Percentiles rank a stretch among this genome's conserved stretches.
Evolutionary conservation across 2,113 vertebrate species (phyloP).

Genomic region (Tachycineta bicolor): DNA sequence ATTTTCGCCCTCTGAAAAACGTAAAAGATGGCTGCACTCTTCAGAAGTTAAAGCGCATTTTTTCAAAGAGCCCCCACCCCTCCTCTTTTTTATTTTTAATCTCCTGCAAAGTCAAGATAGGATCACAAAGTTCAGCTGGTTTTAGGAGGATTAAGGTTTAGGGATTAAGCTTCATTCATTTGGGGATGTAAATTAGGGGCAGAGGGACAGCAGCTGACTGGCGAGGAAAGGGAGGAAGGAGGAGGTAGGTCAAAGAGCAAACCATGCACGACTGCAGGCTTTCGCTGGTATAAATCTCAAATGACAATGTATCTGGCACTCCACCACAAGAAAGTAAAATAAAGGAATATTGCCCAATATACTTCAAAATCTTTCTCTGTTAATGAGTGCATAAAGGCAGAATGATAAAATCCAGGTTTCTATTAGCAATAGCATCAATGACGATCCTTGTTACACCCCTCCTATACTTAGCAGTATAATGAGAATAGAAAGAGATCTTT

Average conservation of each 20-base stretch:
- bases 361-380: neutral
- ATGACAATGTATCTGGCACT: neutral
- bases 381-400: neutral
- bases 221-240: constrained; percentile 16
- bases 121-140: constrained; percentile 55
- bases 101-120: constrained; percentile 43
- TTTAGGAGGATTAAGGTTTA: constrained; percentile 56
- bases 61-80: neutral
- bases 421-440: neutral
- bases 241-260: constrained; percentile 49
- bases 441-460: neutral
- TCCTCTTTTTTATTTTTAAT: neutral
- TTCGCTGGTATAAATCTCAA: neutral
- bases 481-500: neutral
- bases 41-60: neutral
- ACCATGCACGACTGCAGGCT: neutral
- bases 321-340: neutral
- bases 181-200: constrained; percentile 38
- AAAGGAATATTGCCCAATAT: neutral
- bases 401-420: neutral
- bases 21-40: neutral
- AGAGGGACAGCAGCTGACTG: constrained; percentile 18
- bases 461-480: neutral
- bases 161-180: constrained; percentile 57
- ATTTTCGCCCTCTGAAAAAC: neutral